phyloP scores from a whole-genome alignment of 2,888 invertebrate genomes.

The Pantelozetes paolii region DNA sequence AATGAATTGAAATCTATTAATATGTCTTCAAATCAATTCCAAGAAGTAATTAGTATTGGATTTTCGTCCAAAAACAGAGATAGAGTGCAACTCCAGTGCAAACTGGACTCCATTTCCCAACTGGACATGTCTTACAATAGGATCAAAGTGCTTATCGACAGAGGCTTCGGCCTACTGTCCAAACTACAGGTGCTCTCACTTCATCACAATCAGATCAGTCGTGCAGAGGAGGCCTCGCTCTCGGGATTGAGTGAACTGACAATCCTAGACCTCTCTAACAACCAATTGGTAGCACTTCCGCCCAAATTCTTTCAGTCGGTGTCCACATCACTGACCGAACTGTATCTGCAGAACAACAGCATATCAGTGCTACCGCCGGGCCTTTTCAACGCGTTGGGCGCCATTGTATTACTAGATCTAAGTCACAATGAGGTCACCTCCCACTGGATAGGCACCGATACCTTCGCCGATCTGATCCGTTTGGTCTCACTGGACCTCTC shows the following conservation, averaged over 20 bases:
- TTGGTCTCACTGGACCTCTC: constrained; percentile 79
- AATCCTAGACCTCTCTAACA: constrained; percentile 67
- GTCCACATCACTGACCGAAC: constrained; percentile 71
- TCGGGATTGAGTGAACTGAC: constrained; percentile 59
- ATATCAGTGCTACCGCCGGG: constrained; percentile 80
- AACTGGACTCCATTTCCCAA: constrained; percentile 45
- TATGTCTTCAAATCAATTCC: constrained; percentile 47
- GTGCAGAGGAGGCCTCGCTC: constrained; percentile 48
- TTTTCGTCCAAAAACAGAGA: constrained; percentile 45
- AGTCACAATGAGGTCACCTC: constrained; percentile 75
- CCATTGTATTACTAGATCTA: constrained; percentile 79
- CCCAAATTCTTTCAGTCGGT: constrained; percentile 67
- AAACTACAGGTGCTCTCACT: constrained; percentile 79
- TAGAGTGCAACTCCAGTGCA: constrained; percentile 16
- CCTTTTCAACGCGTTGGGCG: constrained; percentile 68
- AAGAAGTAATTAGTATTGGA: constrained; percentile 46
- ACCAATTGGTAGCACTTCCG: constrained; percentile 62
- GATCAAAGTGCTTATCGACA: constrained; percentile 70
- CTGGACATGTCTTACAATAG: constrained; percentile 59
- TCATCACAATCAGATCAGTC: constrained; percentile 73
- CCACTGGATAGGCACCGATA: constrained; percentile 79
- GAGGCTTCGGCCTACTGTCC: constrained; percentile 69
- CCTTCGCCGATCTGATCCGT: constrained; percentile 79
- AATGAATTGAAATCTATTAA: constrained; percentile 46
- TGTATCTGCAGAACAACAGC: constrained; percentile 85